Evolutionary conservation across 2,888 invertebrate genomes (phyloP).

Genomic region (Calephelis perditalis): DNA sequence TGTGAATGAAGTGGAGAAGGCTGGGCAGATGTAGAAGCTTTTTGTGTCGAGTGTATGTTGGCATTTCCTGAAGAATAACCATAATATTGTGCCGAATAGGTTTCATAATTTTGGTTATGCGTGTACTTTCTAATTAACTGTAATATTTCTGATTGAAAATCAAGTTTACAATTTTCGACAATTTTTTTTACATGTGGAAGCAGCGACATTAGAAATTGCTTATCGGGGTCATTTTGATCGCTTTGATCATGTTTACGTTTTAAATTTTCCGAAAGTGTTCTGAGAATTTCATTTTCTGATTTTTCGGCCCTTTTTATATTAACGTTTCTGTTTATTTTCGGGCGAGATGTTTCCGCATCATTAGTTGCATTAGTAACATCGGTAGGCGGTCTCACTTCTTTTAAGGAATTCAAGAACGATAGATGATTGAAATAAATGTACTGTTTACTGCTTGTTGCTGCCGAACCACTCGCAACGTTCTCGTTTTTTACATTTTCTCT

Average conservation of each 20-base stretch:
- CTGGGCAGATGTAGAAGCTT: slow-evolving; percentile 32
- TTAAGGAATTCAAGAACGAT: slow-evolving; percentile 33
- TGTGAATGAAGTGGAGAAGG: slow-evolving; percentile 32
- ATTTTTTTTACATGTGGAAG: slow-evolving; percentile 24
- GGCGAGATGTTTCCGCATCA: slow-evolving; percentile 35
- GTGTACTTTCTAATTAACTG: slow-evolving; percentile 35
- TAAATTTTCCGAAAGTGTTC: slow-evolving; percentile 32
- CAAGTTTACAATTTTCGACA: slow-evolving; percentile 30
- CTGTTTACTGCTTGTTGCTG: slow-evolving; percentile 33
- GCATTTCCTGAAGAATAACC: slow-evolving; percentile 34
- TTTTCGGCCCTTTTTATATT: slow-evolving; percentile 29
- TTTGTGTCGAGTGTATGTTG: slow-evolving; percentile 31
- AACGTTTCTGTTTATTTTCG: slow-evolving; percentile 32
- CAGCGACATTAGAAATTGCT: slow-evolving; percentile 32
- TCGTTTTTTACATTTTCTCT: slow-evolving; percentile 34
- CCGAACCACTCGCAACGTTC: slow-evolving; percentile 33
- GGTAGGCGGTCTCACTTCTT: slow-evolving; percentile 29
- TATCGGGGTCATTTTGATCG: slow-evolving; percentile 31
- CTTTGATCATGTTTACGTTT: slow-evolving; percentile 34
- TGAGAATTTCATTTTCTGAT: slow-evolving; percentile 34
- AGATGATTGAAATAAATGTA: slow-evolving; percentile 35
- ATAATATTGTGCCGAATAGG: slow-evolving; percentile 33
- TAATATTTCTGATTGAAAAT: slow-evolving; percentile 32
- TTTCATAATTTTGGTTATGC: slow-evolving; percentile 35
- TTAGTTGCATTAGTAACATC: slow-evolving; percentile 27